Base-by-base conservation (phyloP, 2,797 vertebrate genomes). In the Coregonus sp. region DNA sequence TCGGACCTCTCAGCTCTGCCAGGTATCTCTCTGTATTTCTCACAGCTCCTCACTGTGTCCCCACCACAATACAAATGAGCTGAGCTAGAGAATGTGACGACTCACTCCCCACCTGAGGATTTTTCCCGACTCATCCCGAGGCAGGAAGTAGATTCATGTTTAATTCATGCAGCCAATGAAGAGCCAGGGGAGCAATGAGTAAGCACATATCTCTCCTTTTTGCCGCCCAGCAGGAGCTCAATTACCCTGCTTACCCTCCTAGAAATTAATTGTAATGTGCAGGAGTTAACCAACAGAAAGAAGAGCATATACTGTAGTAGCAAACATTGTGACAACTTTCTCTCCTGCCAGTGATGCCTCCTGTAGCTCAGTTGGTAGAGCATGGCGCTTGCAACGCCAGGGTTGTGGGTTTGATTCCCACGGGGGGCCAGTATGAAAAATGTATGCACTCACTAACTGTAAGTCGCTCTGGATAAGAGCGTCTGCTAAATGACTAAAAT, bases 101-200 rank as follows among this genome's bases (percentile, higher is more conserved):
- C 20, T 25, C 59, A 25, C 1, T 29, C 20, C 59, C 59, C n/a
- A 29, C 59, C 59, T 20, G 7, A 61, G 9, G 25, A 63, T 25
- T 63, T 63, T 63, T 63, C 59, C 20, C 9, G 59, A 63, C 5
- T 9, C 59, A 29, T 47, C 66, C 40, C n/a, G 18, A 54, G 61
- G 70, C 72, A 67, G 29, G 52, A 77, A 37, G n/a, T 70, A 63
- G 47, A 70, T 75, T 35, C 73, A 73, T 70, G 61, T 82, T 81
- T 75, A 75, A 81, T 81, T 78, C 74, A 72, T 81, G 20, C 59
- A 63, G 59, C 59, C 20, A 9, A 25, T 29, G 59, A 63, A 63
- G 2, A 25, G 33, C 70, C 47, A 18, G 35, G 15, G 61, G 72
- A 72, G 16, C 52, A 70, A 65, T 37, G 72, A 78, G 68, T 35